phyloP scores from a whole-genome alignment of 2,113 vertebrate genomes.

The Crotalus horridus region DNA sequence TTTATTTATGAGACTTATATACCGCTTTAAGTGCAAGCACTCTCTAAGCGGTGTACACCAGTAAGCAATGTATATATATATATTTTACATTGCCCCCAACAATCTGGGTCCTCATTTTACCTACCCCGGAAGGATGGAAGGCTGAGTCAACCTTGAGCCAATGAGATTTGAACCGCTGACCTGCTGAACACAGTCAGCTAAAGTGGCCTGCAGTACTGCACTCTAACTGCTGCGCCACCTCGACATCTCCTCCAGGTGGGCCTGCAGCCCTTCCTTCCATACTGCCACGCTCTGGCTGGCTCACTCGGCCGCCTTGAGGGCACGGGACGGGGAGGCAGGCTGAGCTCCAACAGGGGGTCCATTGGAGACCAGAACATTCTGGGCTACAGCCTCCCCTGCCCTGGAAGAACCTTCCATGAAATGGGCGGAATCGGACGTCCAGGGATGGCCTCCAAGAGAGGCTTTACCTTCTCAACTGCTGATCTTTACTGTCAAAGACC shows the following conservation, averaged over 20 bases:
- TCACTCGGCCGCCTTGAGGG: neutral
- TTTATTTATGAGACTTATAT: too few species aligned
- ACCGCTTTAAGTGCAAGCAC: too few species aligned
- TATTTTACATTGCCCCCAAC: too few species aligned
- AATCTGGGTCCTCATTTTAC: too few species aligned
- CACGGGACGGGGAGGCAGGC: neutral
- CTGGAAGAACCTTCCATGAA: neutral
- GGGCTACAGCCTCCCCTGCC: neutral
- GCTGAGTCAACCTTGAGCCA: too few species aligned
- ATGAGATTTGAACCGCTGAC: too few species aligned
- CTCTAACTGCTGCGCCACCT: too few species aligned
- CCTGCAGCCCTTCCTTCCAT: neutral
- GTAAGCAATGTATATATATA: too few species aligned
- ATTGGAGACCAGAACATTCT: neutral
- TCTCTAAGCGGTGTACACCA: too few species aligned
- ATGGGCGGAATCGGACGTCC: neutral
- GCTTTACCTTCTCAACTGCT: neutral
- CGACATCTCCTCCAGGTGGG: neutral
- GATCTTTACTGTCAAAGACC: neutral
- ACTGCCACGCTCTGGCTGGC: neutral
- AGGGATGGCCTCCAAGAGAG: neutral
- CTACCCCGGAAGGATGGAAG: too few species aligned
- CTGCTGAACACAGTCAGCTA: too few species aligned
- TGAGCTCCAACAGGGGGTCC: neutral
- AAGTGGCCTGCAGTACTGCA: too few species aligned